Evolutionary conservation across 2,888 invertebrate genomes (phyloP).

Genomic region (Cheilosia vernalis): DNA sequence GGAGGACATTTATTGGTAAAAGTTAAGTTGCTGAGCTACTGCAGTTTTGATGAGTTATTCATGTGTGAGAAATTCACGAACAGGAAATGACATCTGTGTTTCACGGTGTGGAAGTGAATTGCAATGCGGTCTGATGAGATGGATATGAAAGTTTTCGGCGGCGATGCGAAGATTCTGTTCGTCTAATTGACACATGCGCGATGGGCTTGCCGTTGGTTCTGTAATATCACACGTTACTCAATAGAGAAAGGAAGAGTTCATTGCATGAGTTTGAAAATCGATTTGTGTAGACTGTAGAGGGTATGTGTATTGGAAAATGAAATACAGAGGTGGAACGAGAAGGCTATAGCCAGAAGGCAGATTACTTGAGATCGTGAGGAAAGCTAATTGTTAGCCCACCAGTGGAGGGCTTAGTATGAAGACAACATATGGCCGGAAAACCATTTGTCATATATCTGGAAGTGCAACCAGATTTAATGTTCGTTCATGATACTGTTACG

Average conservation of each 20-base stretch:
- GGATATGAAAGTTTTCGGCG: conserved; percentile 64
- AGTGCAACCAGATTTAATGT: background rate
- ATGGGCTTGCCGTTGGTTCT: conserved; percentile 60
- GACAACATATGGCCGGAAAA: conserved; percentile 10
- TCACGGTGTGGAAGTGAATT: conserved; percentile 24
- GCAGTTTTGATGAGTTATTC: conserved; percentile 46
- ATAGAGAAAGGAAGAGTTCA: conserved; percentile 65
- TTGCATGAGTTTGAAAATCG: conserved; percentile 17
- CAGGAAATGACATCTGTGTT: conserved; percentile 51
- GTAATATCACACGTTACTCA: conserved; percentile 43
- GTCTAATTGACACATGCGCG: conserved; percentile 67
- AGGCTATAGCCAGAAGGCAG: conserved; percentile 37
- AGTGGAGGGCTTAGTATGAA: conserved; percentile 20
- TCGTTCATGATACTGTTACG: background rate
- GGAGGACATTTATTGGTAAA: conserved; percentile 68
- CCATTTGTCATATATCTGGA: conserved; percentile 25
- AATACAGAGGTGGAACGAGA: background rate
- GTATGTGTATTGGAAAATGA: background rate
- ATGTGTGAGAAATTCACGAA: conserved; percentile 73
- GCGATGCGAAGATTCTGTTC: conserved; percentile 54
- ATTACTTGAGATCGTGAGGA: conserved; percentile 43
- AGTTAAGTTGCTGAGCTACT: conserved; percentile 45
- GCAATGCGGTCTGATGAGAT: conserved; percentile 32
- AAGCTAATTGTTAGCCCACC: conserved; percentile 37
- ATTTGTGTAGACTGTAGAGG: conserved; percentile 8